phyloP scores from a whole-genome alignment of 2,888 invertebrate genomes.

The Dromius quadrimaculatus region DNA sequence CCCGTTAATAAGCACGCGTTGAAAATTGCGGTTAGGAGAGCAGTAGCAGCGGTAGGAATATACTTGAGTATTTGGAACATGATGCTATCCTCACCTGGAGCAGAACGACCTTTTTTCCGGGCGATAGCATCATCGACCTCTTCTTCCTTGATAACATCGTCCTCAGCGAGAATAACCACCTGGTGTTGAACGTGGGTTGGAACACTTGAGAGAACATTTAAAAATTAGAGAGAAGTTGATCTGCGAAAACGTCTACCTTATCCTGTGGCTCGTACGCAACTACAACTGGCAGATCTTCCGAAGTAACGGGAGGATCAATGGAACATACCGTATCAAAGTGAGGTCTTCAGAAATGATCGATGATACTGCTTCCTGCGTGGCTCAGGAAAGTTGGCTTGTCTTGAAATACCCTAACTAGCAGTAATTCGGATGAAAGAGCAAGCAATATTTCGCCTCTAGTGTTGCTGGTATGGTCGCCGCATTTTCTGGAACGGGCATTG shows the following conservation, averaged over 20 bases:
- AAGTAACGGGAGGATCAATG: not conserved
- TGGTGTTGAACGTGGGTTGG: not conserved
- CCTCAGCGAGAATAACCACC: not conserved
- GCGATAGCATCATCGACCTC: not conserved
- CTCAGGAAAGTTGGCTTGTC: conserved; percentile 14
- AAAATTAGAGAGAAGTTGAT: not conserved
- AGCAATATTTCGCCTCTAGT: not conserved
- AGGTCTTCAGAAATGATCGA: conserved; percentile 17
- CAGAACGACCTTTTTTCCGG: not conserved
- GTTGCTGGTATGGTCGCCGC: conserved; percentile 38
- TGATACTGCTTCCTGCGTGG: conserved; percentile 16
- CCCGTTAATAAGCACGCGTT: not conserved
- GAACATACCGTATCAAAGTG: not conserved
- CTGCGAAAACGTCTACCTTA: not conserved
- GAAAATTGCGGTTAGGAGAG: not conserved
- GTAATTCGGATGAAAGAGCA: not conserved
- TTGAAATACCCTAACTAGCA: conserved; percentile 9
- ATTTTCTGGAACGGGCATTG: conserved; percentile 33
- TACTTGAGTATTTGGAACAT: not conserved
- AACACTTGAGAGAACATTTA: not conserved
- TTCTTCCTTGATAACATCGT: not conserved
- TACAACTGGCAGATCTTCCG: conserved; percentile 20
- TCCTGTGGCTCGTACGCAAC: not conserved
- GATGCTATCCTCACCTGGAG: not conserved
- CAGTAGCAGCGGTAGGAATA: not conserved